phyloP scores from a whole-genome alignment of 2,797 vertebrate genomes.

The Onychomys leucogaster region DNA sequence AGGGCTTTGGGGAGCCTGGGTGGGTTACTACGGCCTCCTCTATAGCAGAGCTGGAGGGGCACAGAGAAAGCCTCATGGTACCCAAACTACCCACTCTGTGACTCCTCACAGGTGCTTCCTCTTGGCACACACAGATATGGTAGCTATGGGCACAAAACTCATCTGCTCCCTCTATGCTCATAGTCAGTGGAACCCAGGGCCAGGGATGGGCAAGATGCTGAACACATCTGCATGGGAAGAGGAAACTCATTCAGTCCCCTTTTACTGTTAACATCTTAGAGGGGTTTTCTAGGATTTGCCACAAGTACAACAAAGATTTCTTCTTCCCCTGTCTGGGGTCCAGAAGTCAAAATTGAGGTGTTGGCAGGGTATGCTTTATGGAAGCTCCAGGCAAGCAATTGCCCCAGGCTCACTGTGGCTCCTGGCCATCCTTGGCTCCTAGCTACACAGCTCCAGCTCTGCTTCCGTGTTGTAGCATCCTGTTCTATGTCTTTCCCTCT shows the following conservation, averaged over 20 bases:
- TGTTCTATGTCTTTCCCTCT: not conserved
- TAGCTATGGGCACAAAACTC: no score
- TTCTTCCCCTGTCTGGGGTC: not conserved
- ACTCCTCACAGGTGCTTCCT: not conserved
- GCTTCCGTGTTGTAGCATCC: accelerated
- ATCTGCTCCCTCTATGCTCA: not conserved
- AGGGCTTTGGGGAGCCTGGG: not conserved
- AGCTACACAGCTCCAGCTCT: accelerated
- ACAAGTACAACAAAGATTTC: not conserved
- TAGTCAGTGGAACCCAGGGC: not conserved
- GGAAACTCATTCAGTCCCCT: not conserved
- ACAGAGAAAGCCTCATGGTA: not conserved
- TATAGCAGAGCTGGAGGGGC: not conserved
- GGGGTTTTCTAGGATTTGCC: not conserved
- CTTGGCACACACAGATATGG: not conserved
- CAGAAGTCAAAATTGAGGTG: slow-evolving; percentile 25
- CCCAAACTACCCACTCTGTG: not conserved
- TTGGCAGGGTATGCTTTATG: not conserved
- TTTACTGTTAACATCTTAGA: not conserved
- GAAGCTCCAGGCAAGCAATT: not conserved
- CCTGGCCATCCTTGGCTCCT: not conserved
- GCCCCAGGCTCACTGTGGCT: not conserved
- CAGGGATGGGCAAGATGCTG: not conserved
- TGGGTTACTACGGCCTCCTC: not conserved
- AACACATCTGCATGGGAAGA: not conserved